These are phyloP conservation scores for Meleagris gallopavo DNA, from an alignment of 2,113 vertebrate genomes.

Conservation along the genomic window DNA sequence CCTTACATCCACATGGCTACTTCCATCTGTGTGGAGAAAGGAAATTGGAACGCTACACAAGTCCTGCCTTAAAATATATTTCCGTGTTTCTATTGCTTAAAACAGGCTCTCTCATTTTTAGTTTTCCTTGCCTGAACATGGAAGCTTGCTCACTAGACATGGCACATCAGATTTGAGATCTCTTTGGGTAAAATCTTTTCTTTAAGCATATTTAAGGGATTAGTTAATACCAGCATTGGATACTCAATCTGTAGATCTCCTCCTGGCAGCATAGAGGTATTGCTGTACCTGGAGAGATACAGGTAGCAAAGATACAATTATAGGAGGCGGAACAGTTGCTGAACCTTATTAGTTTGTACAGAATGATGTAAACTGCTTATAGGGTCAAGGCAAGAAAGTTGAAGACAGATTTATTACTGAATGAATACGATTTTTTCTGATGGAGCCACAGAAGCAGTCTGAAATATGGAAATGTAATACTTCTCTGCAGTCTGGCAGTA, in stretches of 20 bases:
- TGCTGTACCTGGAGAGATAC: neutral
- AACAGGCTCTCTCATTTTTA: neutral
- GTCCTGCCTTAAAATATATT: neutral
- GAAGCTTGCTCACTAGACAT: accelerated
- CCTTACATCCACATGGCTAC: neutral
- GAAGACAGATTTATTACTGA: neutral
- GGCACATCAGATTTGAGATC: neutral
- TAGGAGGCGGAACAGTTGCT: neutral
- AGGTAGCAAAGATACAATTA: neutral
- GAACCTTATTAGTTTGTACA: neutral
- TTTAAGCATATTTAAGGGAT: neutral
- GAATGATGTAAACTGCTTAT: neutral
- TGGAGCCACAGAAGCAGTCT: neutral
- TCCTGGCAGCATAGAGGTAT: neutral
- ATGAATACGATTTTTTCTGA: neutral
- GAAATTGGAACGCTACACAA: neutral
- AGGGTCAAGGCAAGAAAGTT: neutral
- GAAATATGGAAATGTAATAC: neutral
- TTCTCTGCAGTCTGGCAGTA: neutral
- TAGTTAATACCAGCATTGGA: neutral
- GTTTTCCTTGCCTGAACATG: neutral
- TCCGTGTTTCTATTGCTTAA: neutral
- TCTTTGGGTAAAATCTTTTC: neutral
- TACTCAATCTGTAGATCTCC: neutral
- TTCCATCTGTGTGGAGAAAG: neutral